Evolutionary conservation across 2,797 vertebrate species (phyloP), one percentile per base, ranked within the genome.

Genomic region (Novumbra hubbsi): DNA sequence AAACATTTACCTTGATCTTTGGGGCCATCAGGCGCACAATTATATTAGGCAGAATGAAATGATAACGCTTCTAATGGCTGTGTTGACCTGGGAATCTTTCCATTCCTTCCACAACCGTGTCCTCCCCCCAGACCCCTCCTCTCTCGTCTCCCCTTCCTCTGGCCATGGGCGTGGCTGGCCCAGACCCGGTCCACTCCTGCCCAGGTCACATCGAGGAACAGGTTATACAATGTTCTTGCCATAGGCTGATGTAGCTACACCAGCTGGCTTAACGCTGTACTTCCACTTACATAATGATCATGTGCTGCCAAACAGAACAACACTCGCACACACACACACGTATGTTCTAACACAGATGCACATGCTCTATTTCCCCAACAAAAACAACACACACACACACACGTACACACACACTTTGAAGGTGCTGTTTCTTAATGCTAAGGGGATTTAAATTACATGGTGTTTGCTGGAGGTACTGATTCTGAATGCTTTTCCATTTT

Each of bases 101-200:
- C 21, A 27, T 60, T 12, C 34, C 4, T 38, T 38, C 34, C 5
- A 55, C 17, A n/a, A n/a, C 52, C 55, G 12, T 60, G 24, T 30
- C 62, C 24, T 64, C 11, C 7, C 62, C 62, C 62, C 15, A 1
- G 16, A 12, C 52, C 52, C 16, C 16, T 21, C 52, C 21, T 71
- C 14, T 66, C 38, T 73, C n/a, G 70, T 5, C 19, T 72, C 19
- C 3, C 68, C 60, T 17, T 71, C 14, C 14, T 75, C 38, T 75
- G 60, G 76, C 85, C 70, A 34, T 17, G 57, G 76, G 85, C 76
- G 2, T 0, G 73, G 64, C 80, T 76, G 50, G 60, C 63, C 64
- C 5, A 55, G 55, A 48, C 49, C 11, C 15, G 48, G 45, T 60
- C 57, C 27, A 16, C 67, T 75, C 60, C 50, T 52, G 41, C 34